Base-by-base conservation (phyloP, 2,888 invertebrate species). In the Portevinia maculata region DNA sequence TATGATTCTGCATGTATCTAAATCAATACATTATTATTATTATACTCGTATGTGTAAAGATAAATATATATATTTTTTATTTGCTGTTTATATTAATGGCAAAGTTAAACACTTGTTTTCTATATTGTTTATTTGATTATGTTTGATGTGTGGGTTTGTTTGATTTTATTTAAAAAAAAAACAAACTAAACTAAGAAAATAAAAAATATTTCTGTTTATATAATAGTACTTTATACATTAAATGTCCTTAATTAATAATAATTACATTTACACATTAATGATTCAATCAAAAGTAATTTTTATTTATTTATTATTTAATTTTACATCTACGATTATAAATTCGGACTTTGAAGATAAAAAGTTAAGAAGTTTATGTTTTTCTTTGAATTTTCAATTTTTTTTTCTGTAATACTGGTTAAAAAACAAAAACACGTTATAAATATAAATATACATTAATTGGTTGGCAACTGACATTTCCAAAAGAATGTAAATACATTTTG, bases 321-420 rank as follows among this genome's bases (percentile, higher is more conserved):
- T 83, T 83, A 83, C 81, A 84, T 84, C 86, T 86, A 86, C 85
- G 86, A 85, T 86, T 86, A 86, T 86, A 86, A 86, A 86, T 86
- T 86, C 86, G 86, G 86, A 86, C 86, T 86, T 86, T 85, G 84
- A 84, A 84, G 71, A 76, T 85, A 83, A 85, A 81, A 75, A 69
- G 79, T 67, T 84, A 65, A 74, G 84, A 71, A 79, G 84, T 64
- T 78, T 65, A 76, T 76, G 19, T 57, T 52, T 44, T 71, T 48
- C 60, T 70, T 67, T 69, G 41, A 55, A 70, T 70, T 59, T 79
- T 60, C 69, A 41, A 11, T 53, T 60, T 30, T 39, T 30, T 76
- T 57, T 57, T 79, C 46, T 65, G 75, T 81, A 84, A 76, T 76
- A 79, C 83, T 78, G 64, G 64, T 79, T 79, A 69, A 70, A 64